These are phyloP conservation scores for Herminia tarsipennalis DNA, from an alignment of 2,888 invertebrate species.

Conservation along the genomic window DNA sequence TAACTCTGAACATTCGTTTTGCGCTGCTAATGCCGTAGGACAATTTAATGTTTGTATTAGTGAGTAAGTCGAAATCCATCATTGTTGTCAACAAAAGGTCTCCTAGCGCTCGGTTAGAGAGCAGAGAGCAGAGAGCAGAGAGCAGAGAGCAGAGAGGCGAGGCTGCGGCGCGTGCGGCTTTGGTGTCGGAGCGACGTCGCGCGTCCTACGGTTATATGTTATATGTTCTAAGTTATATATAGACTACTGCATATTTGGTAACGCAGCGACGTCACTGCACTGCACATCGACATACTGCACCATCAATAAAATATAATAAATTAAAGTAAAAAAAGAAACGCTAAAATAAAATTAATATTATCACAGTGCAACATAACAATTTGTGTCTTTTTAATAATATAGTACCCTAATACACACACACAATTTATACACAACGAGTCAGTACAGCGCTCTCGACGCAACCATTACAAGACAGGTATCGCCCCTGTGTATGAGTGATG, in stretches of 20 bases:
- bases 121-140: no score
- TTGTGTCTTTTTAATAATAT: slow-evolving; percentile 25
- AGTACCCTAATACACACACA: neutral
- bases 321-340: slow-evolving; percentile 35
- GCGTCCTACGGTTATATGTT: no score
- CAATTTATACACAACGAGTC: slow-evolving; percentile 2
- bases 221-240: neutral
- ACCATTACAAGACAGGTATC: neutral
- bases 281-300: slow-evolving; percentile 2
- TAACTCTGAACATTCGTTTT: no score
- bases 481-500: no score
- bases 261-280: slow-evolving; percentile 8
- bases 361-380: slow-evolving; percentile 53
- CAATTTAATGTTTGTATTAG: no score
- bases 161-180: neutral
- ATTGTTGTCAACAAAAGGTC: no score
- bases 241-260: slow-evolving; percentile 13
- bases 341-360: slow-evolving; percentile 45
- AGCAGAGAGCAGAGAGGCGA: no score
- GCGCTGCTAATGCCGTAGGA: no score
- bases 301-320: slow-evolving; percentile 29
- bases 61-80: no score
- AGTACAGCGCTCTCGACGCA: neutral
- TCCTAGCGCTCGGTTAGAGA: no score
- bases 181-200: neutral